Conservation (phyloP, 2,888 invertebrate genomes). For the Phlogophora meticulosa region DNA sequence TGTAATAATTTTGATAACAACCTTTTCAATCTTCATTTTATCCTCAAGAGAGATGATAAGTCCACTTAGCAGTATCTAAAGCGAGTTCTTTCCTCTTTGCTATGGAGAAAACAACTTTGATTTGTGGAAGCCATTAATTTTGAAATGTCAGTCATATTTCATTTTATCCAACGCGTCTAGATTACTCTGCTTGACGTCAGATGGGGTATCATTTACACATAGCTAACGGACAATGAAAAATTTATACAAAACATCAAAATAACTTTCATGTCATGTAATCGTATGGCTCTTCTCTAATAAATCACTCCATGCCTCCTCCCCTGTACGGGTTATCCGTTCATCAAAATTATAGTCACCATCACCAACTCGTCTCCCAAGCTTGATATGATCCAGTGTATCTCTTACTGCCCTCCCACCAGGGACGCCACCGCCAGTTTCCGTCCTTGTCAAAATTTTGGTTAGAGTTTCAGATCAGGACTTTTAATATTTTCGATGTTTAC, state of each 20-base stretch:
- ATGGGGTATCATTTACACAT: slow-evolving; percentile 21
- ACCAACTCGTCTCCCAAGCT: no score
- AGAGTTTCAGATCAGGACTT: no score
- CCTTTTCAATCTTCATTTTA: slow-evolving; percentile 8
- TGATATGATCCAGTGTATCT: no score
- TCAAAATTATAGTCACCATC: no score
- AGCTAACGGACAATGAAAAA: slow-evolving; percentile 6
- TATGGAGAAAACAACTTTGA: slow-evolving; percentile 39
- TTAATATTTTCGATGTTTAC: no score
- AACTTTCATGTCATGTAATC: no score
- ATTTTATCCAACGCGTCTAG: slow-evolving; percentile 18
- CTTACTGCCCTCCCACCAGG: no score
- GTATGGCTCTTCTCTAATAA: background rate
- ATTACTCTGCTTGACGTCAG: slow-evolving; percentile 37
- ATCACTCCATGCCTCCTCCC: background rate
- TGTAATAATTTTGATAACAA: background rate
- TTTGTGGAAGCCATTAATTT: slow-evolving; percentile 35
- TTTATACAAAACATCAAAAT: slow-evolving; percentile 1
- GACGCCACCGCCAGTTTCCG: no score
- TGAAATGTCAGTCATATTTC: slow-evolving; percentile 26
- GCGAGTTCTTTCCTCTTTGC: slow-evolving; percentile 3
- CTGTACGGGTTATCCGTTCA: no score
- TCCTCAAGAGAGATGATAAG: background rate
- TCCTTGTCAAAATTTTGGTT: no score
- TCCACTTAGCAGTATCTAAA: slow-evolving; percentile 2